phyloP scores from a whole-genome alignment of 2,797 vertebrate genomes.

The Clarias pachynema region DNA sequence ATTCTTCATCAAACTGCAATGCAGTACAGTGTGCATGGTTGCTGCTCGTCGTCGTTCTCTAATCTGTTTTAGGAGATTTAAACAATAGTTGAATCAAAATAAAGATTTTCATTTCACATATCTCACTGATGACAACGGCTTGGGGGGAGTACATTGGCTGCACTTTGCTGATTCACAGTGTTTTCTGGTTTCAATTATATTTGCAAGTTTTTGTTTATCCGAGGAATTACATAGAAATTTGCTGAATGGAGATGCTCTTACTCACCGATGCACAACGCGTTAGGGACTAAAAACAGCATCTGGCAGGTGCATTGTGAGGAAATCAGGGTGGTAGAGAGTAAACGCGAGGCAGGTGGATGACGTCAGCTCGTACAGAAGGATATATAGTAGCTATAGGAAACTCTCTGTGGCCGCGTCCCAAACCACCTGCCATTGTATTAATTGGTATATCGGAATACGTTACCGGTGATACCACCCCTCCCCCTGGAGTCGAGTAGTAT shows the following conservation, averaged over 20 bases:
- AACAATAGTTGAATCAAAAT: constrained; percentile 33
- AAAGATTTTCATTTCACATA: constrained; percentile 26
- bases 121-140: background rate
- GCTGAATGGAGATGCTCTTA: constrained; percentile 5
- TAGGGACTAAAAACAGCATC: constrained; percentile 2
- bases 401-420: background rate
- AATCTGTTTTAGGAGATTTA: background rate
- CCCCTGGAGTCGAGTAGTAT: background rate
- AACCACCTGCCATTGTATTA: background rate
- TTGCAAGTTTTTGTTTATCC: constrained; percentile 2
- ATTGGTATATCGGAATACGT: background rate
- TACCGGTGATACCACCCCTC: background rate
- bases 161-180: background rate
- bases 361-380: constrained; percentile 40
- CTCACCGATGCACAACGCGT: constrained; percentile 17
- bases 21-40: background rate
- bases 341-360: constrained; percentile 55
- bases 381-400: background rate
- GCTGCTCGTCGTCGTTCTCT: background rate
- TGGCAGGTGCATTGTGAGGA: background rate
- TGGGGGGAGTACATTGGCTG: background rate
- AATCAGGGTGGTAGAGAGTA: constrained; percentile 4
- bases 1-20: background rate
- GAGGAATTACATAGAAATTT: background rate
- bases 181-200: constrained; percentile 9